Evolutionary conservation across 2,888 invertebrate genomes (phyloP), one percentile per base, ranked within the genome.

Genomic region (Esperia sulphurella): DNA sequence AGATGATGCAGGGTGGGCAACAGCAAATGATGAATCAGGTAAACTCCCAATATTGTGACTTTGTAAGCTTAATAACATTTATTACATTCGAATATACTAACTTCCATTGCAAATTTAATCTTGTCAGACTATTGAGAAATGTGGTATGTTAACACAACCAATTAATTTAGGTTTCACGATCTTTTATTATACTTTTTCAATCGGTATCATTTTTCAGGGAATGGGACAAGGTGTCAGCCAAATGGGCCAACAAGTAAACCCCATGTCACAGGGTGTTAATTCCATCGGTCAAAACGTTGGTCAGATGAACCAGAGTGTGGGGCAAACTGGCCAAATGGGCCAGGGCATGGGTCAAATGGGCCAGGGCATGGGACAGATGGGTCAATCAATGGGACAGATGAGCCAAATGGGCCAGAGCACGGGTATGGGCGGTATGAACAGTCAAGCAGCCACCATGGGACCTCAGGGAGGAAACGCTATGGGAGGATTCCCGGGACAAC

Each of bases 11-110:
- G 53, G 79, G 84, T 3, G 85, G 90, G 1, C 91, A 91, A 51
- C 89, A 89, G 52, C 90, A 91, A 53, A 88, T 89, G 77, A 87
- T 90, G 81, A 87, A 79, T 57, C 90, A 90, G 81, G 90, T 90
- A 57, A 3, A 21, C 21, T 21, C 21, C 21, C 2, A 2, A 21
- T 21, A 21, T 21, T 21, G 21, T 21, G 21, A 21, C 21, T 2
- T 2, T 21, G 21, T 21, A 21, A 21, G 21, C 5, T 21, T 21
- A 21, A 21, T 3, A 21, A 21, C 5, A 21, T 21, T 21, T 5
- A 5, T 21, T 21, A 3, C 2, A 5, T 21, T 21, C 21, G 21
- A 21, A 21, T 21, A 3, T 21, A 21, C 5, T 3, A 3, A 21
- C 3, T 21, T 21, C 5, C 5, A 21, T n/a, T n/a, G n/a, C n/a